A percentile compares a stretch with the other conserved stretches of the same genome.
phyloP scores from a whole-genome alignment of 2,888 invertebrate genomes.

The Andricus curvator region DNA sequence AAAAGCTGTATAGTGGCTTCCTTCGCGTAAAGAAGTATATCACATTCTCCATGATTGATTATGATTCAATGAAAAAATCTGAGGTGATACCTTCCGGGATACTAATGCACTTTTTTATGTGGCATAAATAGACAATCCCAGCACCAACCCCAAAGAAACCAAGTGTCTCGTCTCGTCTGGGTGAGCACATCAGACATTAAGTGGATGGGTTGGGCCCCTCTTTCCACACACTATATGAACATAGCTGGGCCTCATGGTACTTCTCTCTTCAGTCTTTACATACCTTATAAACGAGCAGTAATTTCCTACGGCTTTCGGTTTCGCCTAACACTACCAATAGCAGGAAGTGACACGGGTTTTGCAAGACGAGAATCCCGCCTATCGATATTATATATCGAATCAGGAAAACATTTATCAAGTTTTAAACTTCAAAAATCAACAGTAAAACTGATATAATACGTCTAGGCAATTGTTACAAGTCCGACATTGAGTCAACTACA shows the following conservation, averaged over 20 bases:
- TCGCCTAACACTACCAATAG: slow-evolving; percentile 50
- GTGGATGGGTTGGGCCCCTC: slow-evolving; percentile 56
- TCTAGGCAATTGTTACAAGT: too few relatives aligned
- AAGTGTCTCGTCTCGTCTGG: slow-evolving; percentile 49
- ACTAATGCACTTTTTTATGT: slow-evolving; percentile 14
- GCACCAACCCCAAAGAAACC: slow-evolving; percentile 40
- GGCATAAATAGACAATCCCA: slow-evolving; percentile 28
- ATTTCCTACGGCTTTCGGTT: slow-evolving; percentile 56
- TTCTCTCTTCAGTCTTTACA: slow-evolving; percentile 43
- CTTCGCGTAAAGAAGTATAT: background rate
- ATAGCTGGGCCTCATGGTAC: slow-evolving; percentile 42
- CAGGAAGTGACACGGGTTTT: slow-evolving; percentile 57
- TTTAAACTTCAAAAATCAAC: background rate
- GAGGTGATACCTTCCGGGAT: background rate
- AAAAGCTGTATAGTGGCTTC: background rate
- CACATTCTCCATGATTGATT: background rate
- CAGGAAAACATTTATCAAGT: background rate
- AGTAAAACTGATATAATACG: background rate
- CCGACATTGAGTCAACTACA: too few relatives aligned
- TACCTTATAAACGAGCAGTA: slow-evolving; percentile 45
- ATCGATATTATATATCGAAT: background rate
- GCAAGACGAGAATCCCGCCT: slow-evolving; percentile 37
- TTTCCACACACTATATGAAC: slow-evolving; percentile 22
- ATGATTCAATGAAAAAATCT: slow-evolving; percentile 3
- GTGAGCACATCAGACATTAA: slow-evolving; percentile 52